phyloP scores from a whole-genome alignment of 92 coral and sea anemone species.

The Phenganax subtilis region DNA sequence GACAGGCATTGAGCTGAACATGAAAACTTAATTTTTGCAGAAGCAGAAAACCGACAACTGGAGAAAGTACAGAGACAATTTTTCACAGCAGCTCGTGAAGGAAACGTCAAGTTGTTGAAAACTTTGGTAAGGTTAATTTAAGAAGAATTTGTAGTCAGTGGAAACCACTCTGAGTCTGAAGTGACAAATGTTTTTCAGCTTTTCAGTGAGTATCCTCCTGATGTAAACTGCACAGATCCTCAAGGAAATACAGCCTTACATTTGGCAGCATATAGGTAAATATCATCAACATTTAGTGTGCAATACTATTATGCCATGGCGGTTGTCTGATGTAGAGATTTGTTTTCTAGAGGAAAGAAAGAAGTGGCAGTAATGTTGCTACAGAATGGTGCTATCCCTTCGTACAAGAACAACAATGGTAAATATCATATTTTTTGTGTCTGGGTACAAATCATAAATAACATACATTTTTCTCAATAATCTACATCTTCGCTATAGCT shows the following conservation, averaged over 20 bases:
- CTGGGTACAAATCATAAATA: neutral
- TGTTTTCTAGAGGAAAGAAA: conserved; percentile 71
- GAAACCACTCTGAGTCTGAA: neutral
- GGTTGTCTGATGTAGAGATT: no score
- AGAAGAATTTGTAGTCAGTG: neutral
- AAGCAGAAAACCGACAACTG: conserved; percentile 70
- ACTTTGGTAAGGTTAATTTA: conserved; percentile 58
- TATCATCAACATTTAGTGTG: neutral
- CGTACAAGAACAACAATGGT: conserved; percentile 71
- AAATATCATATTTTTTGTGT: no score
- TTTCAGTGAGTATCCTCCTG: conserved; percentile 62
- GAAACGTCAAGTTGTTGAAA: conserved; percentile 65
- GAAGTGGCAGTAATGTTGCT: conserved; percentile 82
- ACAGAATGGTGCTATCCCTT: conserved; percentile 92
- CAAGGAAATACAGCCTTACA: conserved; percentile 90
- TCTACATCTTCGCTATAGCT: neutral
- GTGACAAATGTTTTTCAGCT: neutral
- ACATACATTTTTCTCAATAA: neutral
- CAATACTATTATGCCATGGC: no score
- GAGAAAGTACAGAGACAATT: conserved; percentile 67
- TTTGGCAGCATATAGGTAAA: conserved; percentile 91
- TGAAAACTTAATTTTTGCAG: conserved; percentile 25
- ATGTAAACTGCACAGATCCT: conserved; percentile 77
- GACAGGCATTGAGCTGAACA: neutral
- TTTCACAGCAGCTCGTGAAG: conserved; percentile 76